phyloP scores from a whole-genome alignment of 2,113 vertebrate genomes.

The Dipodomys stephensi region DNA sequence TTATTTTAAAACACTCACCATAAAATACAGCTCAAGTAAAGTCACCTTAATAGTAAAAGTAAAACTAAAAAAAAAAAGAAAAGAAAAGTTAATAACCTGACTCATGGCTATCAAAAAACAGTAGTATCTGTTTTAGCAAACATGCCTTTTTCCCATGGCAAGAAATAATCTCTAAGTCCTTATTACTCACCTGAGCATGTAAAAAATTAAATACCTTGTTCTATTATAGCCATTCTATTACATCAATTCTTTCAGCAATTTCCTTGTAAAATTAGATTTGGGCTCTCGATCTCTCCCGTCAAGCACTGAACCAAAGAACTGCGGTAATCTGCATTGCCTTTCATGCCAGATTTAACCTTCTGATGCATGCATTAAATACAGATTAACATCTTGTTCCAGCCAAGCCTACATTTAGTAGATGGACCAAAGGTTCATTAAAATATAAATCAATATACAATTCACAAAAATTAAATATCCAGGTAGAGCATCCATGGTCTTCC shows the following conservation, averaged over 20 bases:
- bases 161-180: conserved; percentile 83
- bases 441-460: conserved; percentile 79
- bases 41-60: conserved; percentile 89
- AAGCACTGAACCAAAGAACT: conserved; percentile 84
- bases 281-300: conserved; percentile 77
- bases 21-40: conserved; percentile 81
- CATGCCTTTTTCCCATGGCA: conserved; percentile 81
- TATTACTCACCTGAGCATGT: conserved; percentile 86
- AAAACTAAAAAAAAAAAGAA: conserved; percentile 73
- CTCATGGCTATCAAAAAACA: conserved; percentile 82
- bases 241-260: conserved; percentile 86
- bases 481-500: conserved; percentile 52
- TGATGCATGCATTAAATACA: conserved; percentile 83
- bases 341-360: conserved; percentile 86
- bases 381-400: conserved; percentile 85
- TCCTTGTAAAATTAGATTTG: conserved; percentile 89
- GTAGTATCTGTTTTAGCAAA: conserved; percentile 74
- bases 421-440: conserved; percentile 79
- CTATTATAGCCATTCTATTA: conserved; percentile 84
- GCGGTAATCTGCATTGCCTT: conserved; percentile 82
- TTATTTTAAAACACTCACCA: conserved; percentile 68
- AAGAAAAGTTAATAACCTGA: conserved; percentile 81
- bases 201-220: conserved; percentile 87
- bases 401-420: conserved; percentile 79
- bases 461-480: conserved; percentile 66